Evolutionary conservation across 2,113 vertebrate species (phyloP), one percentile per base, ranked within the genome.

Genomic region (Dendropsophus ebraccatus): DNA sequence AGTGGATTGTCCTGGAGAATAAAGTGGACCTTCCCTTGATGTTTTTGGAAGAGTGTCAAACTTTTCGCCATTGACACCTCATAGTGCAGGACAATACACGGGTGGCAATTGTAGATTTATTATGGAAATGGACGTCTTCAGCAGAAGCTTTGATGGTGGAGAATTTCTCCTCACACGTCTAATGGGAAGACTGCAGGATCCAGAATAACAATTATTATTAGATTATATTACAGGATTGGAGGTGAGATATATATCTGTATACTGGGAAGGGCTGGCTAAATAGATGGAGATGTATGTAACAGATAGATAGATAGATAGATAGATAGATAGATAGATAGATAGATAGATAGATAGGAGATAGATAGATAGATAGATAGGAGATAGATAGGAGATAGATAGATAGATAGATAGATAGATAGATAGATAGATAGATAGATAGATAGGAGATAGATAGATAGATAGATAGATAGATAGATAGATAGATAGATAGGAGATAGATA

Each of bases 1-100:
- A 12, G 32, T 11, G 16, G 28, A n/a, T 7, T 19, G 23, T 47
- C 25, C 47, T 37, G 37, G 9, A 21, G 50, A 25, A 19, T 69
- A 83, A 74, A 83, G 82, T 21, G 14, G 25, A 75, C 32, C 28
- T 32, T 73, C 23, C 17, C 47, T 75, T 75, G 49, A 72, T 54
- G 50, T 37, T 13, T n/a, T 35, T 16, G n/a, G 25, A 23, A 58
- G 30, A 58, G 28, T 62, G 28, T 7, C 50, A 78, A 14, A 21
- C n/a, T n/a, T n/a, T n/a, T n/a, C n/a, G 23, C n/a, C 17, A 50
- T 9, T 76, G 14, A 52, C 47, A 30, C 74, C 28, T 30, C 25
- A 52, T 19, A 17, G 65, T 35, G 30, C 3, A 21, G 62, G 10
- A 69, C 65, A 37, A 69, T 69, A 10, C 32, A 35, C 32, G 21